Base-by-base conservation (phyloP, 2,113 vertebrate species). In the Butastur rufipennis region DNA sequence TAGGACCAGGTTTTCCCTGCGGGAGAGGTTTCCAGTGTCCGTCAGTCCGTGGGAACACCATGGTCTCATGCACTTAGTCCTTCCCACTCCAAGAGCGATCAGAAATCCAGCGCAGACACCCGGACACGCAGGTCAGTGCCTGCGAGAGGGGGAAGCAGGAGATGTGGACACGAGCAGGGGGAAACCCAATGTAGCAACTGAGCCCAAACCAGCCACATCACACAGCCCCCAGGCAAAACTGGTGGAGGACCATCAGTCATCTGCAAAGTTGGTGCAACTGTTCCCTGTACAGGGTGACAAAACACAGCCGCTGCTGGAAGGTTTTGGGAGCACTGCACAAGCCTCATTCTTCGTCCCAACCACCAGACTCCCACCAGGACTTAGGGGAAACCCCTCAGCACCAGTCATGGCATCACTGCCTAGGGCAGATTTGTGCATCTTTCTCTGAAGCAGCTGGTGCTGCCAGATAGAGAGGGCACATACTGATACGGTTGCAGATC, bases 401-500 rank as follows among this genome's bases (percentile, higher is more conserved):
- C 27, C 56, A 43, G 52, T n/a, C 13, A 20, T 2, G 8, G 26
- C 36, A 50, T 27, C 48, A 1, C 36, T 66, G 45, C 18, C 34
- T 4, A 8, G 19, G 40, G 53, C 16, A n/a, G 27, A 32, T 34
- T 65, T 34, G 31, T 21, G 10, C 36, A 23, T 9, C 27, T 43
- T 65, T 25, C 59, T 48, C 47, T 68, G 71, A 62, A 68, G 47
- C 47, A 38, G 38, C 74, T 21, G 50, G 23, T 21, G 53, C 45
- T 55, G 53, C 29, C 16, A 13, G 34, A n/a, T 5, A 2, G 15
- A 32, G 50, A 25, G 5, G n/a, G 36, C 50, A 48, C n/a, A 1
- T 6, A 11, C n/a, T 4, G 9, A 16, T 15, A 12, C 1, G 1
- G 31, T 47, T 20, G 22, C 27, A 8, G 1, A 0, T 16, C 40